These are phyloP conservation scores for Lepeophtheirus salmonis DNA, from an alignment of 1,140 invertebrate genomes.

Conservation along the genomic window DNA sequence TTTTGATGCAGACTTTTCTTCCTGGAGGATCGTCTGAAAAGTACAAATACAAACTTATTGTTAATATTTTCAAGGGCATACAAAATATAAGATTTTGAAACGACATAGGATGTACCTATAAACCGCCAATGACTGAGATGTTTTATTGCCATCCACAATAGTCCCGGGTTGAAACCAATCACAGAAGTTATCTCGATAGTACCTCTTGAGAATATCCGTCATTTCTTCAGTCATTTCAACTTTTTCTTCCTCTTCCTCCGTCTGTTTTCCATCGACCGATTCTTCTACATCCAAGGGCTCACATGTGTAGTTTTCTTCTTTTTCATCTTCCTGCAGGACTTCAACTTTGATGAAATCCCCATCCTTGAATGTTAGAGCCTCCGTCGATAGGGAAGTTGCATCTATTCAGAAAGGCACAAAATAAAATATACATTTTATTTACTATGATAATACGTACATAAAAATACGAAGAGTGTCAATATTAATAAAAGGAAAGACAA, in stretches of 20 bases:
- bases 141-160: background rate
- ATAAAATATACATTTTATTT: no score
- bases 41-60: slow-evolving; percentile 4
- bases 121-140: background rate
- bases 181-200: slow-evolving; percentile 14
- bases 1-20: slow-evolving; percentile 17
- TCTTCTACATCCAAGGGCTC: background rate
- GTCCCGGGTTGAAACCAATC: slow-evolving; percentile 17
- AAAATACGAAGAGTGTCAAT: no score
- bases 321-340: background rate
- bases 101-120: slow-evolving; percentile 1
- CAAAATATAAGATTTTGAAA: background rate
- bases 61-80: background rate
- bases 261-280: background rate
- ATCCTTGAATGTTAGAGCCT: background rate
- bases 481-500: no score
- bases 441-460: no score
- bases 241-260: background rate
- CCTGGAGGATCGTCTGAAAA: slow-evolving; percentile 1
- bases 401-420: no score
- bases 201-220: slow-evolving; percentile 1
- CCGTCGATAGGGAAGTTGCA: background rate
- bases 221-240: background rate
- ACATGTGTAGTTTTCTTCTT: no score
- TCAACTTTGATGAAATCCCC: background rate